These are phyloP conservation scores for Drosophila ogumai DNA, from an alignment of 1,140 invertebrate genomes.

Conservation along the genomic window DNA sequence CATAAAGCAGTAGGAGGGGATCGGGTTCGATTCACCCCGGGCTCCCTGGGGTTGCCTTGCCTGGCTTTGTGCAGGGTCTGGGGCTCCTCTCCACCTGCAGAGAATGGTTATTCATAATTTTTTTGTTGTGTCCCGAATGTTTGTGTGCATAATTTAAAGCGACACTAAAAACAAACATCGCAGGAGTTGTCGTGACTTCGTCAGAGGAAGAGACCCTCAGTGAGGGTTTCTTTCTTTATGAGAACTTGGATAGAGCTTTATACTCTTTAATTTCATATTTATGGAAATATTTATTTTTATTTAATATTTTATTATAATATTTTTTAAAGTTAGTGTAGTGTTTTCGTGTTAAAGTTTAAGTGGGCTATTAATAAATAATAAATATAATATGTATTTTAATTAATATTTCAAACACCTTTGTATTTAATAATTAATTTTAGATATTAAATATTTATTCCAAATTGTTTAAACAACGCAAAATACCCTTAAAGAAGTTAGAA, in stretches of 20 bases:
- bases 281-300: neutral
- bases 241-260: neutral
- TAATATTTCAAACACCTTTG: too few relatives aligned
- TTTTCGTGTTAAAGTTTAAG: too few relatives aligned
- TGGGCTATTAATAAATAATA: too few relatives aligned
- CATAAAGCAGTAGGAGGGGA: conserved; percentile 58
- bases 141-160: conserved; percentile 41
- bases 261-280: neutral
- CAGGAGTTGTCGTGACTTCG: conserved; percentile 14
- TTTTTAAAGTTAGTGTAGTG: too few relatives aligned
- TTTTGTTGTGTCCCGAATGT: conserved; percentile 24
- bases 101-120: conserved; percentile 70
- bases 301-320: too few relatives aligned
- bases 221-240: neutral
- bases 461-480: neutral
- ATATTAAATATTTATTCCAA: too few relatives aligned
- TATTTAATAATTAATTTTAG: too few relatives aligned
- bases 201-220: neutral
- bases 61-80: neutral
- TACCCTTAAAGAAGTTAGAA: neutral
- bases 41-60: conserved; percentile 8
- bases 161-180: conserved; percentile 54
- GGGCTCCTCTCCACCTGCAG: conserved; percentile 42
- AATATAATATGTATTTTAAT: too few relatives aligned
- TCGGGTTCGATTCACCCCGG: conserved; percentile 37